Base-by-base conservation (phyloP, 2,113 vertebrate genomes). In the Seriola dumerili region DNA sequence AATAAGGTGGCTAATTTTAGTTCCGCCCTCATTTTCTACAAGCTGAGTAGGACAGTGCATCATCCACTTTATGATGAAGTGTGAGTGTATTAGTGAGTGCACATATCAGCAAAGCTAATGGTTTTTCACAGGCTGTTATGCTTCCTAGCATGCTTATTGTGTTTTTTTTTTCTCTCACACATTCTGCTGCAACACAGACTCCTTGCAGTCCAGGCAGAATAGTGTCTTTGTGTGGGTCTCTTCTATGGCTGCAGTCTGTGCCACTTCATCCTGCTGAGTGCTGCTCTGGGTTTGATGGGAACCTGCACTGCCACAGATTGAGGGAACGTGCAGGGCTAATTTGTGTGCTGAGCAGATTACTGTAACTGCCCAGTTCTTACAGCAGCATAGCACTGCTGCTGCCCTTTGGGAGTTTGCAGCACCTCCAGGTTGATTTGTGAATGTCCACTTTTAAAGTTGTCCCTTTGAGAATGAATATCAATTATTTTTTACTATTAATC, bases 191-290 rank as follows among this genome's bases (percentile, higher is more conserved):
- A 62, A 9, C 44, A 70, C 72, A 61, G 52, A 67, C 44, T 83
- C 74, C 58, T 76, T 2, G 38, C 61, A 69, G 72, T 76, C 85
- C 67, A 46, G 52, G 78, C 84, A 91, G 91, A 91, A 87, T 85
- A 44, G 85, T 46, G 76, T 87, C 91, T 91, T 93, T 90, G 89
- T 92, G 71, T 25, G 29, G 21, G 70, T 83, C 54, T 32, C 63
- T 50, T 83, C 76, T 72, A 2, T 73, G 85, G 59, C 62, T 79
- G 69, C 80, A 80, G 71, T 52, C 55, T 83, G 72, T 66, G 70
- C 77, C 79, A 83, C 90, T 88, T 91, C 57, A 81, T 86, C 73
- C 75, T 69, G 83, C 88, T 81, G 83, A 90, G 87, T 88, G 88
- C 74, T 58, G 81, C 82, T 74, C 79, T 73, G 81, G 75, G 72